phyloP scores from a whole-genome alignment of 2,113 vertebrate genomes.

The Ophiodon elongatus region DNA sequence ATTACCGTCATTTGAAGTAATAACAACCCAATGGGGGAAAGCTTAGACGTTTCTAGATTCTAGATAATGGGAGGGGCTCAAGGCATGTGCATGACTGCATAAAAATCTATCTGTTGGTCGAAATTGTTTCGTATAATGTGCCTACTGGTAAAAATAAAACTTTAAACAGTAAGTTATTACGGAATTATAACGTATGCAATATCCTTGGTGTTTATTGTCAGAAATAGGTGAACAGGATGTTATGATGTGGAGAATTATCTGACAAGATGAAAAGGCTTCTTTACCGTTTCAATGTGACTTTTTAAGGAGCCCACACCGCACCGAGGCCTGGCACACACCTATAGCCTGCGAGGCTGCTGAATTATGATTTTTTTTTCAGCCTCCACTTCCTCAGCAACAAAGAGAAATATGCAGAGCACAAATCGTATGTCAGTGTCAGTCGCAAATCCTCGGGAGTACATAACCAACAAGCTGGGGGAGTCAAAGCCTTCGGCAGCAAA shows the following conservation, averaged over 20 bases:
- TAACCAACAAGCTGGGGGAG: not conserved
- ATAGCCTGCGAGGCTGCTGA: constrained; percentile 33
- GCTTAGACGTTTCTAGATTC: not conserved
- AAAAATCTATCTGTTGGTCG: not conserved
- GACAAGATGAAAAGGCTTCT: constrained; percentile 7
- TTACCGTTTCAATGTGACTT: constrained; percentile 25
- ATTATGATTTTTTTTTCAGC: constrained; percentile 24
- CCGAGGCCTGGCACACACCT: constrained; percentile 37
- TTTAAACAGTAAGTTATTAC: not conserved
- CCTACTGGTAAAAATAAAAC: not conserved
- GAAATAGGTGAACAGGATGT: not conserved
- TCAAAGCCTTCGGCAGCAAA: constrained; percentile 15
- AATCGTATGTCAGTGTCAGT: constrained; percentile 20
- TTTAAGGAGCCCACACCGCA: constrained; percentile 20
- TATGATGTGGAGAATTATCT: not conserved
- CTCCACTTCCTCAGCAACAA: constrained; percentile 49
- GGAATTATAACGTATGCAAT: not conserved
- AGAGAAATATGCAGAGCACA: constrained; percentile 34
- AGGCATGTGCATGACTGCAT: not conserved
- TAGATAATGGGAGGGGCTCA: not conserved
- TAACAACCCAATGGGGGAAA: not conserved
- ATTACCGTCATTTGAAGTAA: not conserved
- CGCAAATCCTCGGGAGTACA: constrained; percentile 6
- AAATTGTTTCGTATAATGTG: not conserved
- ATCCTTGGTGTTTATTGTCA: not conserved